Conservation (phyloP, 2,113 vertebrate species). For the Cochlearius cochlearius region DNA sequence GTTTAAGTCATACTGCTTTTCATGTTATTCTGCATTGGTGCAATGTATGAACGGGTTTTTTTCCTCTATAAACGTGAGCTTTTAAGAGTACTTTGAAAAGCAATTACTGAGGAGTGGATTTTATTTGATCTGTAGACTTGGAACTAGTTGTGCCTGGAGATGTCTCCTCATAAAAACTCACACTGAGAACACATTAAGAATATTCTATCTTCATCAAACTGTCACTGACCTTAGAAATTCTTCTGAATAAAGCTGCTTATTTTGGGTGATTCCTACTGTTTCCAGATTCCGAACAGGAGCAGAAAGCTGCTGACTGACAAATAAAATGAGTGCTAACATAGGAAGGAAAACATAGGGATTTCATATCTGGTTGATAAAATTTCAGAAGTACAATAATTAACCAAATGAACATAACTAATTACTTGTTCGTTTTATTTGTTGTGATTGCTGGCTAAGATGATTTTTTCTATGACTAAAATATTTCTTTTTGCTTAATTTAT, state of each 20-base stretch:
- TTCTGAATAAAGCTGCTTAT: background rate
- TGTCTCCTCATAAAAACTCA: background rate
- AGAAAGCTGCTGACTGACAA: background rate
- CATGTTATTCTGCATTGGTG: background rate
- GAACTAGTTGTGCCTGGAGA: background rate
- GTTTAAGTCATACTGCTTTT: background rate
- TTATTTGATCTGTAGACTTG: background rate
- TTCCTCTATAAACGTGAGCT: background rate
- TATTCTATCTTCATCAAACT: background rate
- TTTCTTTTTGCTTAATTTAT: background rate
- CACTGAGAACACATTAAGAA: background rate
- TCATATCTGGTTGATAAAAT: background rate
- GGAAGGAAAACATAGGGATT: background rate
- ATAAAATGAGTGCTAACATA: background rate
- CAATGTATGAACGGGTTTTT: background rate
- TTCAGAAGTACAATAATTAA: background rate
- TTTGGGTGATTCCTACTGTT: background rate
- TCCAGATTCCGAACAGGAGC: background rate
- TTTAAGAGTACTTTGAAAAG: background rate
- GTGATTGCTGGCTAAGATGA: background rate
- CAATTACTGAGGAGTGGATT: background rate
- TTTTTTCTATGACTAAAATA: background rate
- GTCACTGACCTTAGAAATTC: background rate
- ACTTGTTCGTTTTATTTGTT: background rate
- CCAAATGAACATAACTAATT: background rate